Conservation (phyloP, 2,113 vertebrate genomes). For the Lepus americanus region DNA sequence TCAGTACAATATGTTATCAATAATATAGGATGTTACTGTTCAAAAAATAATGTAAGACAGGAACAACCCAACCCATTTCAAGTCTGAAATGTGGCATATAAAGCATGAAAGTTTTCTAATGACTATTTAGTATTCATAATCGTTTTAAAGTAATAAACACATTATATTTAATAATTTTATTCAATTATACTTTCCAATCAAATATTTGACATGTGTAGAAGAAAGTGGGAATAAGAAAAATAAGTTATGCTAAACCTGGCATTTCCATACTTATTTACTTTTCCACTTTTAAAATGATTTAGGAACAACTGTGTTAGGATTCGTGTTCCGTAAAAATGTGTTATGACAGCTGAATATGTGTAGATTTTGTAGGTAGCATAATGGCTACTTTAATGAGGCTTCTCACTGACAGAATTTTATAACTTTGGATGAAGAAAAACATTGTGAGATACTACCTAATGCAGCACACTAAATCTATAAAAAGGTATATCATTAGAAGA, state of each 20-base stretch:
- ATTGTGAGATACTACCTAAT: background rate
- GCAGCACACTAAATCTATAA: background rate
- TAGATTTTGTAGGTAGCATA: conserved; percentile 18
- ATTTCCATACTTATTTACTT: background rate
- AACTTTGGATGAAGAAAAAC: conserved; percentile 43
- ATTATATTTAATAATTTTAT: background rate
- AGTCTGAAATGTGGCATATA: background rate
- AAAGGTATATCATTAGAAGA: background rate
- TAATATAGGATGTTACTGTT: background rate
- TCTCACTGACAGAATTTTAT: conserved; percentile 32
- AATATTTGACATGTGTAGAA: conserved; percentile 1
- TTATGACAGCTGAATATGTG: conserved; percentile 53
- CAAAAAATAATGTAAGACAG: background rate
- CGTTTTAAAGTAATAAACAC: background rate
- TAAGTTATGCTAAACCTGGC: background rate
- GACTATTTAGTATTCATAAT: background rate
- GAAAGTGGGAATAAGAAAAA: background rate
- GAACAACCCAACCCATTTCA: background rate
- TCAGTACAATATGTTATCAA: background rate
- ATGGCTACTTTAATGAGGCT: conserved; percentile 53
- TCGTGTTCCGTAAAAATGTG: background rate
- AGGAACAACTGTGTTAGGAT: conserved; percentile 28
- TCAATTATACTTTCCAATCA: background rate
- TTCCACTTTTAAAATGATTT: conserved; percentile 58
- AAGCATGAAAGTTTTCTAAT: background rate